Conservation (phyloP, 1,140 invertebrate genomes). For the Ceratitis capitata region DNA sequence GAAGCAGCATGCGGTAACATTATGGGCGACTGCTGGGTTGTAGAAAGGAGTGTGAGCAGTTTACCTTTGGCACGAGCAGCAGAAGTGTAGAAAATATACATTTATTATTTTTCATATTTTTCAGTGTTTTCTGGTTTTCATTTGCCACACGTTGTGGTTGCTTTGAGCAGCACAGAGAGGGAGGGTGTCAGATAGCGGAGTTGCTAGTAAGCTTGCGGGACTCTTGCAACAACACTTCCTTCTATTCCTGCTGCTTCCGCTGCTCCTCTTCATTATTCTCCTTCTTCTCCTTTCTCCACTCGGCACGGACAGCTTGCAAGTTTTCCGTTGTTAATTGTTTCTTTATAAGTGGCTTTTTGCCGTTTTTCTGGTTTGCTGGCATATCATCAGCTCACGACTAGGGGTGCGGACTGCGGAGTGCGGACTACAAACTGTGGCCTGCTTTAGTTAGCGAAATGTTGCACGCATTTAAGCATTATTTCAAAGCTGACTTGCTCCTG, state of each 20-base stretch:
- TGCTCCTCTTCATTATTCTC: neutral
- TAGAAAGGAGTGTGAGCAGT: neutral
- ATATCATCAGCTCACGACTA: neutral
- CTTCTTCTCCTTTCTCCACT: neutral
- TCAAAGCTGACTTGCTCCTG: slow-evolving; percentile 36
- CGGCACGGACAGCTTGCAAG: neutral
- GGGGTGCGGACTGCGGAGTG: neutral
- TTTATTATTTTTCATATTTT: slow-evolving; percentile 37
- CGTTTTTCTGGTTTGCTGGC: neutral
- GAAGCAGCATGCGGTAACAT: too few relatives aligned
- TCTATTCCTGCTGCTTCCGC: neutral
- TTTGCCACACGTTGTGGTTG: neutral
- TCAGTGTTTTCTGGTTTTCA: neutral
- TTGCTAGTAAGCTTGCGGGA: neutral
- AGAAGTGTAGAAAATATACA: neutral
- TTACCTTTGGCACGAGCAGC: neutral
- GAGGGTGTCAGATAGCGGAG: too few relatives aligned
- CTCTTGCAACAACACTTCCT: neutral
- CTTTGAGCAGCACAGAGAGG: too few relatives aligned
- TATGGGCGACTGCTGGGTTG: neutral
- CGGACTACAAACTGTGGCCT: neutral
- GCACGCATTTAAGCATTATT: slow-evolving; percentile 24
- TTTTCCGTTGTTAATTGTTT: slow-evolving; percentile 29
- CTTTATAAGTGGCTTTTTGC: slow-evolving; percentile 30
- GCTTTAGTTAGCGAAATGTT: neutral